Base-by-base conservation (phyloP, 2,113 vertebrate species). In the Heterocephalus glaber region DNA sequence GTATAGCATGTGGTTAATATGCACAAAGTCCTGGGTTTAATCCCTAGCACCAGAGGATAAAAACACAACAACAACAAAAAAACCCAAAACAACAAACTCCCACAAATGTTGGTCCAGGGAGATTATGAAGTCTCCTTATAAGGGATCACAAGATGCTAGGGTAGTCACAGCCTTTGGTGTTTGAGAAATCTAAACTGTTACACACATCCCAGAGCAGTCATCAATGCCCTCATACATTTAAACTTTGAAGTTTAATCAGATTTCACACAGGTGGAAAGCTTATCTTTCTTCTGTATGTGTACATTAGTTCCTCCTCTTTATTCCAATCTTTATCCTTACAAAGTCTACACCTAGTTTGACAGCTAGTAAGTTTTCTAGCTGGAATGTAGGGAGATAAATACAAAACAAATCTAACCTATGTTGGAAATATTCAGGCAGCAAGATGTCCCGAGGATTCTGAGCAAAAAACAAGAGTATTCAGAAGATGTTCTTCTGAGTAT, bases 361-460 rank as follows among this genome's bases (percentile, higher is more conserved):
- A 54, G n/a, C 84, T 74, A 94, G 91, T 80, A 91, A 7, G 95
- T 63, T 89, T 79, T 96, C 72, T 86, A 94, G 65, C 24, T 92
- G 44, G 54, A 94, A 90, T 58, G 35, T 66, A 38, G 68, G 20
- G 52, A 95, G 61, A 89, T 22, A 56, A 92, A 95, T n/a, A n/a
- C n/a, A 92, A 61, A 74, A 80, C 44, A 1, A 61, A 91, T 3
- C 84, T 92, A 74, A 10, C 30, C 28, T 86, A 30, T 20, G 70
- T 83, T 82, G 83, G 44, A 97, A 90, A 88, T 68, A 85, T 63
- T 94, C 35, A 90, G 93, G 28, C 11, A 89, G 79, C 35, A 92
- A 90, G n/a, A 90, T 86, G 14, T 77, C 38, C 58, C 92, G 66
- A 95, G 77, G 41, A 86, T 91, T 87, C 79, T 93, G 79, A 90